Base-by-base conservation (phyloP, 2,888 invertebrate species). In the Agonopterix arenella region DNA sequence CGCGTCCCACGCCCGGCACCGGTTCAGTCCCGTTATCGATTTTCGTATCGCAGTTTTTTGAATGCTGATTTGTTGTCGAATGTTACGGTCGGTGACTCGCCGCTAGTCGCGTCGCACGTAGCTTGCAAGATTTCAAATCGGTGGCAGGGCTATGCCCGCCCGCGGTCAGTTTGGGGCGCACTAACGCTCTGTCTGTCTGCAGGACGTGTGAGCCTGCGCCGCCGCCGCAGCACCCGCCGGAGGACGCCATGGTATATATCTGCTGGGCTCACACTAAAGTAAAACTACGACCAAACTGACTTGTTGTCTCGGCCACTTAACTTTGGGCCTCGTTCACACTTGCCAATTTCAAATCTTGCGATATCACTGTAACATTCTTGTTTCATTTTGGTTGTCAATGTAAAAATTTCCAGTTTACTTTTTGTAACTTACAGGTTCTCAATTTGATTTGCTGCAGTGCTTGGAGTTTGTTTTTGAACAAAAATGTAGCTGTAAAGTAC, bases 391-490 rank as follows among this genome's bases (percentile, higher is more conserved):
- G 85, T 84, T 85, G 86, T 85, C 79, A 84, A 84, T 80, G 81
- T 85, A 73, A 84, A 86, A 77, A 66, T 81, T 81, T 85, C 78
- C 82, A 84, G 80, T 80, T 84, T 72, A 73, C 73, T 75, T 81
- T 70, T 88, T 85, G 83, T 85, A 89, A 89, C 82, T 89, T 90
- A 83, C 90, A 89, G 90, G 90, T 89, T 89, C 79, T 76, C 84
- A 81, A 80, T 85, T 86, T 89, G 83, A 81, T 90, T 90, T 90
- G 89, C 89, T 84, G 90, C 90, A 90, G 90, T 90, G 90, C 90
- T 90, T 90, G 90, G 90, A 86, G 86, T 85, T 88, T 89, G 83
- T 11, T 82, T 89, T 89, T 82, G 76, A 79, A 79, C 78, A 79
- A 80, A 77, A 84, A 79, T 77, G 83, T 89, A 89, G 86, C 84